phyloP scores from a whole-genome alignment of 2,888 invertebrate species.

The Dinocampus coccinellae region DNA sequence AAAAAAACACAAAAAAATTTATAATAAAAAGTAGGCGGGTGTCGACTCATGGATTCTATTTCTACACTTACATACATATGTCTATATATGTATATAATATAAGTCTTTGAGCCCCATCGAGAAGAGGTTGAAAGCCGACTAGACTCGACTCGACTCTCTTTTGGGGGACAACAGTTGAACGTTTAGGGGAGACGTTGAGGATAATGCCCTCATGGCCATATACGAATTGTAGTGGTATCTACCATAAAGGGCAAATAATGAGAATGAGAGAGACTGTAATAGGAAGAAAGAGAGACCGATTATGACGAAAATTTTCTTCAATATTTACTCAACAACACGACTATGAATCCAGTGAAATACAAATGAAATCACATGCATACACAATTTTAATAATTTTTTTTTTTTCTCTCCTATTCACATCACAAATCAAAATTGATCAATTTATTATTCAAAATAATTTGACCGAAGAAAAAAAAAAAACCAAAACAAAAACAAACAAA shows the following conservation, averaged over 20 bases:
- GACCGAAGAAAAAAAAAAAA: not conserved
- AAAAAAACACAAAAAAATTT: too few species aligned
- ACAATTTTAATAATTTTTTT: too few species aligned
- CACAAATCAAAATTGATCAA: too few species aligned
- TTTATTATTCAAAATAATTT: not conserved
- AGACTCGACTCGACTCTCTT: not conserved
- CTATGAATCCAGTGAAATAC: slow-evolving; percentile 11
- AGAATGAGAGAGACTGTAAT: not conserved
- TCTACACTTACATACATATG: not conserved
- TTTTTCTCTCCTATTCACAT: too few species aligned
- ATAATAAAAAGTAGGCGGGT: slow-evolving; percentile 8
- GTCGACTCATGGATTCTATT: slow-evolving; percentile 1
- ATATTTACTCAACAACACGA: slow-evolving; percentile 27
- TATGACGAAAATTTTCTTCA: slow-evolving; percentile 3
- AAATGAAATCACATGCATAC: not conserved
- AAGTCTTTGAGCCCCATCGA: slow-evolving; percentile 20
- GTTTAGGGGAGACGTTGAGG: slow-evolving; percentile 29
- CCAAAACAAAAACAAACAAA: too few species aligned
- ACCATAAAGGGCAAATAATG: not conserved
- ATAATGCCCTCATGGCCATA: slow-evolving; percentile 20
- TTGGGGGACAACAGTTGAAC: not conserved
- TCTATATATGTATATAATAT: not conserved
- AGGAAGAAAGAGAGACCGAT: not conserved
- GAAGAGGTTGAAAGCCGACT: slow-evolving; percentile 18
- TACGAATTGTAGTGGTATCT: not conserved